Evolutionary conservation across 2,113 vertebrate genomes (phyloP), one percentile per base, ranked within the genome.

Genomic region (Hyaena hyaena): DNA sequence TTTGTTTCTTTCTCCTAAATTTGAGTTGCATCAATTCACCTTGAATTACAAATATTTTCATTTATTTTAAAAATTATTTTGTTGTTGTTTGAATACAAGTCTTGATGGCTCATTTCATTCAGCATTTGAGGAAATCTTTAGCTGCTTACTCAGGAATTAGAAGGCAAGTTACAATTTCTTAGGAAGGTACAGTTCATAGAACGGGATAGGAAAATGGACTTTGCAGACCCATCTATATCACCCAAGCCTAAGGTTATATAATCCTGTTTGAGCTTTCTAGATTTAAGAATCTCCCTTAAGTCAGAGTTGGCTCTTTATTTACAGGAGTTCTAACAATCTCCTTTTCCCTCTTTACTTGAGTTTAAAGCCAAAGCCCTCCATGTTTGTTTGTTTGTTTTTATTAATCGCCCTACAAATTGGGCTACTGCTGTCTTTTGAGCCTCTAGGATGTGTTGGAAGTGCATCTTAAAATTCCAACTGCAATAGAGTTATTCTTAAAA

Each of bases 141-240:
- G 21, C 69, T 93, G 15, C 12, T 87, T 90, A n/a, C 45, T 83
- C 7, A 50, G 55, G 33, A 80, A 82, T n/a, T 77, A 33, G 80
- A 86, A 90, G 31, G 31, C 28, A 92, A 81, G 31, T 93, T 96
- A 39, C 5, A 80, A 65, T 84, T 92, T 94, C 50, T 76, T 76
- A 71, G 66, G 16, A 85, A 73, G 45, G 8, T 84, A 96, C 92
- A 50, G 14, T 33, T 92, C 14, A 71, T 53, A 83, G 45, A 19
- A 79, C 45, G n/a, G 58, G 6, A 58, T 17, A 26, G 15, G 95
- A 84, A 81, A 76, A 55, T 73, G 83, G 15, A 31, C 87, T 80
- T 76, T 94, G 4, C 50, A 43, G 9, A 31, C 7, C 7, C 31
- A 63, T 45, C 7, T 66, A 0, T 73, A 58, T 87, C 23, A 82